Conservation (phyloP, 2,888 invertebrate species). For the Athalia cordata region DNA sequence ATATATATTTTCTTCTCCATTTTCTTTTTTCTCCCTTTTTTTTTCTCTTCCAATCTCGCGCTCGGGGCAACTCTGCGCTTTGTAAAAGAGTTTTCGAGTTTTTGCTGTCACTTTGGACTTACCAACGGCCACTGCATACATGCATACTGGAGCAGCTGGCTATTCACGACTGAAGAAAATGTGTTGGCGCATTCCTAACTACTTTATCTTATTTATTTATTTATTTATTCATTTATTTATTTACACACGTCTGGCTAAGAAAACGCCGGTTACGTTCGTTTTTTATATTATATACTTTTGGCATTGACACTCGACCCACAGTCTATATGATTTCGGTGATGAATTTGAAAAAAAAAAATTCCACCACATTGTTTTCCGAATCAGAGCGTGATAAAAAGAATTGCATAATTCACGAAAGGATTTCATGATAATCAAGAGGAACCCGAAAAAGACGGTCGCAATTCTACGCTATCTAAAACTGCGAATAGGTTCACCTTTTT, state of each 20-base stretch:
- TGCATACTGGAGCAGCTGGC: conserved; percentile 29
- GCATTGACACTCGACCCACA: conserved; percentile 6
- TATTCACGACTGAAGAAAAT: conserved; percentile 12
- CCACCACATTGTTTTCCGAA: too few species aligned
- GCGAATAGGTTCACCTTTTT: too few species aligned
- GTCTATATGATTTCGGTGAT: not conserved
- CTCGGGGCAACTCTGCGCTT: too few species aligned
- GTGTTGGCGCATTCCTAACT: conserved; percentile 11
- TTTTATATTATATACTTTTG: conserved; percentile 1
- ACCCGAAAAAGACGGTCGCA: too few species aligned
- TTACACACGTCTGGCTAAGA: conserved; percentile 1
- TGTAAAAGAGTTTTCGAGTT: not conserved
- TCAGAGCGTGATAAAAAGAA: too few species aligned
- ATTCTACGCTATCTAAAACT: too few species aligned
- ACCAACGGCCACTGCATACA: not conserved
- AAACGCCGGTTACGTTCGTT: not conserved
- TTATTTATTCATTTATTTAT: conserved; percentile 20
- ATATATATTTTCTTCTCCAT: not conserved
- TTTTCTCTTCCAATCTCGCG: not conserved
- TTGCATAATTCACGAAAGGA: too few species aligned
- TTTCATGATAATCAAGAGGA: too few species aligned
- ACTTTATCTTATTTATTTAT: conserved; percentile 6
- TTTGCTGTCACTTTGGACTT: not conserved
- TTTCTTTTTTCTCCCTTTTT: not conserved
- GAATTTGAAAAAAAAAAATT: too few species aligned